Conservation (phyloP, 2,888 invertebrate species). For the Geophilus truncorum region DNA sequence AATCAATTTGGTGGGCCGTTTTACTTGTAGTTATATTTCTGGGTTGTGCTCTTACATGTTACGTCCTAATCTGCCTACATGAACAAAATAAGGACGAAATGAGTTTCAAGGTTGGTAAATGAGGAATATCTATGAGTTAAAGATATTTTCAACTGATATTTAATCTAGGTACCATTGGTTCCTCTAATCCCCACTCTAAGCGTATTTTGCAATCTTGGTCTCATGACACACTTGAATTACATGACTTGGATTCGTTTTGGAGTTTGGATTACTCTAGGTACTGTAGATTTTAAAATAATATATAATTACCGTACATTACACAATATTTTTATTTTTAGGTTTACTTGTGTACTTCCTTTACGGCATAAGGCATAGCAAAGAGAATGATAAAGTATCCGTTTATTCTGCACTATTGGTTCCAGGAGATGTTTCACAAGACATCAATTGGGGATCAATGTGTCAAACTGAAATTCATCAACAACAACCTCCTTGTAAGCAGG, state of each 20-base stretch:
- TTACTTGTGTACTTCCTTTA: constrained; percentile 36
- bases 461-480: constrained; percentile 30
- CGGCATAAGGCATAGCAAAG: constrained; percentile 37
- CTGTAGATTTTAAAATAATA: background rate
- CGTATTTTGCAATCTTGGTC: constrained; percentile 71
- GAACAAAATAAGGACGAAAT: constrained; percentile 45
- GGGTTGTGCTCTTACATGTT: constrained; percentile 43
- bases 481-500: background rate
- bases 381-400: constrained; percentile 19
- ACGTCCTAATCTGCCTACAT: constrained; percentile 47
- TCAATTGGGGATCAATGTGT: constrained; percentile 35
- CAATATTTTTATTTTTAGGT: constrained; percentile 11
- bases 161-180: constrained; percentile 73
- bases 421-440: constrained; percentile 31
- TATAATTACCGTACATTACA: background rate
- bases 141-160: background rate
- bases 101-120: constrained; percentile 39
- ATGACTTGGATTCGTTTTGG: constrained; percentile 79
- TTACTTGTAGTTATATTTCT: constrained; percentile 48
- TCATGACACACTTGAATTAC: constrained; percentile 75
- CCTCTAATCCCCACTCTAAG: constrained; percentile 72
- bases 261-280: constrained; percentile 78
- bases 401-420: constrained; percentile 35
- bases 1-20: constrained; percentile 64
- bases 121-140: background rate